Evolutionary conservation across 2,797 vertebrate genomes (phyloP).

Genomic region (Semotilus atromaculatus): DNA sequence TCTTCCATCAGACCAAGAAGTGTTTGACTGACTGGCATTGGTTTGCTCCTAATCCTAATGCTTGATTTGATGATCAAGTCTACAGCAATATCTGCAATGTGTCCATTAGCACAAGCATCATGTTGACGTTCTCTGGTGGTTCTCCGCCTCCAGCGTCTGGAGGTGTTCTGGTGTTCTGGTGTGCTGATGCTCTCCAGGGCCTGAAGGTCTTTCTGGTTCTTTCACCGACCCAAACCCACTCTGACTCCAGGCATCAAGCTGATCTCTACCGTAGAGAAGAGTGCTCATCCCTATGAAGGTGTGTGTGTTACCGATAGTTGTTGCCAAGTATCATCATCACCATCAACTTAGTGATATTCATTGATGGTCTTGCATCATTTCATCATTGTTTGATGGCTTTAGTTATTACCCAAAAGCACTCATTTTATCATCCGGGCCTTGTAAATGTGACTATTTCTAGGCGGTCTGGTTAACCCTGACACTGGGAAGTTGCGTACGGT

Average conservation of each 20-base stretch:
- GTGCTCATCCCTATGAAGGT: neutral
- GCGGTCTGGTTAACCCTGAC: neutral
- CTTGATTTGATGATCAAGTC: neutral
- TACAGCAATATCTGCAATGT: neutral
- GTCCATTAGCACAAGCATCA: neutral
- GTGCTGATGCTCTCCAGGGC: no score
- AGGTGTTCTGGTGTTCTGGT: neutral
- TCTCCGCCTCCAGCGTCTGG: neutral
- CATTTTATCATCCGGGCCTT: neutral
- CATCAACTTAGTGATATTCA: neutral
- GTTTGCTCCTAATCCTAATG: neutral
- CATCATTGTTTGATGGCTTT: neutral
- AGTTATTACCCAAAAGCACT: neutral
- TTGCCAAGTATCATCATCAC: neutral
- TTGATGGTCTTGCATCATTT: neutral
- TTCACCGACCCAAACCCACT: slow-evolving; percentile 13
- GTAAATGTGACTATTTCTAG: neutral
- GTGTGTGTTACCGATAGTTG: neutral
- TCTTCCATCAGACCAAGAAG: neutral
- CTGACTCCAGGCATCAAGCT: neutral
- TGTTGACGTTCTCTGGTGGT: neutral
- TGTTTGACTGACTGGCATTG: neutral
- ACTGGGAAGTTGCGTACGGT: neutral
- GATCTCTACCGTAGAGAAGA: neutral
- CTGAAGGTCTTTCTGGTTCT: neutral